Conservation (phyloP, 1,140 invertebrate species). For the Scaptomyza montana region DNA sequence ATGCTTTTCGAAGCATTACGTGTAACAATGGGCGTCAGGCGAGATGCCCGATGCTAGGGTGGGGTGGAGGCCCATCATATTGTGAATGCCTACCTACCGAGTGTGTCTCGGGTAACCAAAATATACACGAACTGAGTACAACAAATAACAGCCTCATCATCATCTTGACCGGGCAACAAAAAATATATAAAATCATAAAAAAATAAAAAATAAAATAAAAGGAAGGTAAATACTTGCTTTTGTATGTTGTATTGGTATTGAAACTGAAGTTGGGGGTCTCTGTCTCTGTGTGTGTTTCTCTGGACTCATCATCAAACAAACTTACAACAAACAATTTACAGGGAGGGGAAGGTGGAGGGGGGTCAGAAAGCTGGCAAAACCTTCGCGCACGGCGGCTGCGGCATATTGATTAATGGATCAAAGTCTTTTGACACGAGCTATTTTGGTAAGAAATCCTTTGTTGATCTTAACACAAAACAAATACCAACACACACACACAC, state of each 20-base stretch:
- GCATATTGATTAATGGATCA: conserved; percentile 84
- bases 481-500: conserved; percentile 22
- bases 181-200: not conserved
- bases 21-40: conserved; percentile 63
- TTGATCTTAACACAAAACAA: conserved; percentile 76
- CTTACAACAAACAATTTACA: conserved; percentile 37
- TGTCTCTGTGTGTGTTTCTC: not conserved
- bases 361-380: conserved; percentile 56
- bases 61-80: not conserved
- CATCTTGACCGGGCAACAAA: conserved; percentile 68
- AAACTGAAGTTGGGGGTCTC: conserved; percentile 34
- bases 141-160: conserved; percentile 78
- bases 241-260: conserved; percentile 18
- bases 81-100: conserved; percentile 35
- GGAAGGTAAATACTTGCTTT: conserved; percentile 43
- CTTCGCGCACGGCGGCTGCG: conserved; percentile 66
- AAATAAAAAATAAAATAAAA: conserved; percentile 25
- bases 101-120: conserved; percentile 3
- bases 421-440: conserved; percentile 84
- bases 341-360: not conserved
- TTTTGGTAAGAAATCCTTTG: conserved; percentile 83
- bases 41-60: not conserved
- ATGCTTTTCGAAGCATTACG: conserved; percentile 72
- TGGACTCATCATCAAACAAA: conserved; percentile 43
- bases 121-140: conserved; percentile 42